These are phyloP conservation scores for Apodemus speciosus DNA, from an alignment of 2,113 vertebrate species.

Conservation along the genomic window DNA sequence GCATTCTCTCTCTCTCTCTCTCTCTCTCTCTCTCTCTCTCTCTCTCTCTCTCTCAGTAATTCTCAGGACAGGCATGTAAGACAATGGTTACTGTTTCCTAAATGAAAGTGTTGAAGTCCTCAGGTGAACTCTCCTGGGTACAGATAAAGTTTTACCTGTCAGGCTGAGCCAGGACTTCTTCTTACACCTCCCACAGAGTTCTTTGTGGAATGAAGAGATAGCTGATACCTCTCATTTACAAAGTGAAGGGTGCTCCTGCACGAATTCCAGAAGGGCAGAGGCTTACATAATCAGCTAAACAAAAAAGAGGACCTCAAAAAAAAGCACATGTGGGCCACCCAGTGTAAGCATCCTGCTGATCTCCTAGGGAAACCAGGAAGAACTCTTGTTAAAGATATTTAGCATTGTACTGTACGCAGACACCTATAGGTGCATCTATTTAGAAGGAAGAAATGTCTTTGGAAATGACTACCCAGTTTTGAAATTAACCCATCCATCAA, in stretches of 20 bases:
- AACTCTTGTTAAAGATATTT: rapidly evolving
- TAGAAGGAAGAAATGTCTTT: neutral
- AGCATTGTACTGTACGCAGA: neutral
- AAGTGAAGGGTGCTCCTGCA: neutral
- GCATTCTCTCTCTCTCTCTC: too few species aligned
- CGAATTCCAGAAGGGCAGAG: neutral
- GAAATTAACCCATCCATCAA: neutral
- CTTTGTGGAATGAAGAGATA: neutral
- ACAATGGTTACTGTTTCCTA: neutral
- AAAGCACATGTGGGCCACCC: neutral
- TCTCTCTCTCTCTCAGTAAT: neutral
- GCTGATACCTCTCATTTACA: neutral
- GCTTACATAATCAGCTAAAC: neutral
- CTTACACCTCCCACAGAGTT: neutral
- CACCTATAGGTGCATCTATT: rapidly evolving
- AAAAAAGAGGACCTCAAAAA: neutral
- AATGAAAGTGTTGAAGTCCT: neutral
- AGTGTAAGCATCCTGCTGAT: neutral
- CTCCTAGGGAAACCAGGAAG: neutral
- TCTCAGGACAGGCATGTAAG: neutral
- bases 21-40: too few species aligned
- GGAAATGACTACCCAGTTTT: neutral
- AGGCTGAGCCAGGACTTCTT: neutral
- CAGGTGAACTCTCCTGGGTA: neutral
- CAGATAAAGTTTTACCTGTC: neutral